Base-by-base conservation (phyloP, 1,140 invertebrate genomes). In the Heliconius nattereri region DNA sequence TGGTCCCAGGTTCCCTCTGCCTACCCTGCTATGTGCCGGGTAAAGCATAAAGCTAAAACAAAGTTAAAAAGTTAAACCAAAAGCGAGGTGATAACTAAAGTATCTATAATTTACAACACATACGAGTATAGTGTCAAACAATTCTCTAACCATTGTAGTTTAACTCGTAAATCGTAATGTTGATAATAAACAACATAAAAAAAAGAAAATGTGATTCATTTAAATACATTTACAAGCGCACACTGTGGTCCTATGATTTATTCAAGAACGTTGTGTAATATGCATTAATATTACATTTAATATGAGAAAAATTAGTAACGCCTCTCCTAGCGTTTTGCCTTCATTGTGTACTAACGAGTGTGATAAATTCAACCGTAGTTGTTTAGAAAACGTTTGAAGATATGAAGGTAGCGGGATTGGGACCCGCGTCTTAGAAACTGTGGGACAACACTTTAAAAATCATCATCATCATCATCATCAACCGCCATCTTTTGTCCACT, bases 201-300 rank as follows among this genome's bases (percentile, higher is more conserved):
- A 66, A 66, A 29, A 66, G n/a, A 35, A 26, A 26, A 16, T 66
- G 0, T 66, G 13, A 29, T 1, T 26, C 84, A 86, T 85, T 85
- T 84, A 79, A 73, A 80, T 80, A 81, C 82, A 82, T 87, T 87
- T 87, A 86, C 85, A 87, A 82, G 85, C 82, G 75, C 78, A 81
- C 80, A 84, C 83, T 84, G 83, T 82, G 74, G 54, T 60, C 71
- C 75, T 77, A 82, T 82, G 83, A 84, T 84, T 81, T 84, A 84
- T 84, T 54, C 73, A 74, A 49, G 73, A 57, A 78, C 80, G 81
- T 60, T 60, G 77, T 66, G 79, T 78, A 83, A 83, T 81, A 77
- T 74, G 75, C 82, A 73, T 83, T 83, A 83, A 78, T 57, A 73
- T n/a, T 9, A 26, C 45, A 70, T 79, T 79, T 79, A 75, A 79